Conservation (phyloP, 2,888 invertebrate genomes). For the Ceramica pisi region DNA sequence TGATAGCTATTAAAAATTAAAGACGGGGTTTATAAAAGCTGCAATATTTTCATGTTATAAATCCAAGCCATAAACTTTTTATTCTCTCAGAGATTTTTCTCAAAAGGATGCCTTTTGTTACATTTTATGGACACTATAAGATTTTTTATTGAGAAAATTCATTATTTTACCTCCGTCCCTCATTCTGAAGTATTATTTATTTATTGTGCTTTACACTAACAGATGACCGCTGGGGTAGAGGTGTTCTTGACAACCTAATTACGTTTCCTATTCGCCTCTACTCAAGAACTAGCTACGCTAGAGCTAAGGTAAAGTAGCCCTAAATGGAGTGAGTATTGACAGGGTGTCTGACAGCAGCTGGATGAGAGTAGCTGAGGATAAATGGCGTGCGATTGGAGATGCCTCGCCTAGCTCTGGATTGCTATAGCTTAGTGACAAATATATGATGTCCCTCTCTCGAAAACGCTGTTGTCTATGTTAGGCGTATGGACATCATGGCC, state of each 20-base stretch:
- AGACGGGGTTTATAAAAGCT: conserved; percentile 69
- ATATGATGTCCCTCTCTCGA: too few relatives aligned
- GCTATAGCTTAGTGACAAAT: background rate
- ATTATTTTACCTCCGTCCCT: conserved; percentile 20
- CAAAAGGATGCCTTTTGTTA: conserved; percentile 68
- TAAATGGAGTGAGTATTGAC: background rate
- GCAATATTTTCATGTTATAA: conserved; percentile 77
- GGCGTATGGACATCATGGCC: too few relatives aligned
- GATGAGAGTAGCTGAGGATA: background rate
- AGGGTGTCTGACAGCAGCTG: background rate
- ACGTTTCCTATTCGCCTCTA: too few relatives aligned
- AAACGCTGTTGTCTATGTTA: too few relatives aligned
- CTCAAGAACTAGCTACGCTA: too few relatives aligned
- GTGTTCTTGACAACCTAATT: background rate
- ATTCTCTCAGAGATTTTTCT: conserved; percentile 70
- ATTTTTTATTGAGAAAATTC: conserved; percentile 51
- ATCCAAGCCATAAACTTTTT: conserved; percentile 77
- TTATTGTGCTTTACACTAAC: conserved; percentile 2
- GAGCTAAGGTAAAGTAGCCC: background rate
- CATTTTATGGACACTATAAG: conserved; percentile 60
- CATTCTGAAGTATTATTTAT: conserved; percentile 29
- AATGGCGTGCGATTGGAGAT: background rate
- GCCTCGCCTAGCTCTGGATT: too few relatives aligned
- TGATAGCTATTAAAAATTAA: conserved; percentile 58
- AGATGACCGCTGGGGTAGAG: background rate